Percentiles rank a stretch among this genome's conserved stretches.
Evolutionary conservation across 2,888 invertebrate species (phyloP).

Genomic region (Pammene fasciana): DNA sequence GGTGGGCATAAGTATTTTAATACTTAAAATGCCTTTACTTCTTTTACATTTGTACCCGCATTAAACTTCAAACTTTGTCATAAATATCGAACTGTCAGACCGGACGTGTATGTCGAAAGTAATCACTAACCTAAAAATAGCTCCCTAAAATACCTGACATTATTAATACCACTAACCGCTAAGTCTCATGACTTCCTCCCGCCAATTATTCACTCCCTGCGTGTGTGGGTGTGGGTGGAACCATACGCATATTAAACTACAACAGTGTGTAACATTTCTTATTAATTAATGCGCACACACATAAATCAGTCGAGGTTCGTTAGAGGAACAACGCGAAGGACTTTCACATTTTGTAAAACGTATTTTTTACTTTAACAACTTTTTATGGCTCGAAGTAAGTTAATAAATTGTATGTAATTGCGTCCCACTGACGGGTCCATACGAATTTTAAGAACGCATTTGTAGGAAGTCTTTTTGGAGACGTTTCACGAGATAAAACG

Average conservation of each 20-base stretch:
- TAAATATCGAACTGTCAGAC: constrained; percentile 17
- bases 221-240: constrained; percentile 62
- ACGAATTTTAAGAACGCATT: constrained; percentile 46
- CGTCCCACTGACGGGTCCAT: constrained; percentile 54
- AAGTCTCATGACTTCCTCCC: constrained; percentile 45
- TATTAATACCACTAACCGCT: constrained; percentile 34
- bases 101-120: constrained; percentile 31
- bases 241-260: constrained; percentile 58
- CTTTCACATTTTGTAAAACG: constrained; percentile 61
- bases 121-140: constrained; percentile 32
- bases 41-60: not conserved
- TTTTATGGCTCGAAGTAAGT: constrained; percentile 55
- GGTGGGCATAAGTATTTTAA: not conserved
- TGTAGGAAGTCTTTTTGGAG: constrained; percentile 47
- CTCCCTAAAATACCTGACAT: constrained; percentile 29
- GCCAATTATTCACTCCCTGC: constrained; percentile 44
- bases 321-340: constrained; percentile 71
- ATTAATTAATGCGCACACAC: constrained; percentile 80
- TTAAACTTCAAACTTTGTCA: constrained; percentile 20
- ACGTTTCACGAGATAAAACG: constrained; percentile 49
- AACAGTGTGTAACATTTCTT: constrained; percentile 70
- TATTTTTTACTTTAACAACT: constrained; percentile 49
- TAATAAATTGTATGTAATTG: constrained; percentile 75
- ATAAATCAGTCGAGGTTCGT: constrained; percentile 82
- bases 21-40: not conserved